phyloP scores from a whole-genome alignment of 2,888 invertebrate species.

The Tridacna crocea region DNA sequence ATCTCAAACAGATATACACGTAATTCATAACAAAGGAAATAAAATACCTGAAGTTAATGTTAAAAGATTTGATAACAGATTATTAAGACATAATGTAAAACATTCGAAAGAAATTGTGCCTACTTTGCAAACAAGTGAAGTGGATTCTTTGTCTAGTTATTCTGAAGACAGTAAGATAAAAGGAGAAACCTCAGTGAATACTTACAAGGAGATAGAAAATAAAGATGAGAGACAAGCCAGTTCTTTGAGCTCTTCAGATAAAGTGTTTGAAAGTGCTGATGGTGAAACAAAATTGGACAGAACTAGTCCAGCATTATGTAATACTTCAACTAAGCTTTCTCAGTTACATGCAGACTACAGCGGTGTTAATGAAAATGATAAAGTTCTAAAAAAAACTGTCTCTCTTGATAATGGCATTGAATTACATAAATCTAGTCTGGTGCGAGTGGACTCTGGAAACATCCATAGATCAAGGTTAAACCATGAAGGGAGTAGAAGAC shows the following conservation, averaged over 20 bases:
- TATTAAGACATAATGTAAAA: constrained; percentile 3
- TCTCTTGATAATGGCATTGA: constrained; percentile 10
- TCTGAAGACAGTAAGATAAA: neutral
- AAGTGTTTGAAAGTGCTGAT: neutral
- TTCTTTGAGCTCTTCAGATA: neutral
- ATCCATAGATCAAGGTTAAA: constrained; percentile 6
- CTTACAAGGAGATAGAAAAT: neutral
- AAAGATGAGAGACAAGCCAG: neutral
- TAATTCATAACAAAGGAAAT: constrained; percentile 15
- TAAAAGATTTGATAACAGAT: constrained; percentile 16
- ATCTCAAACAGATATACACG: constrained; percentile 16
- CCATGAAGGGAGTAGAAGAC: neutral
- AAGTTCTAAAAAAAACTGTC: neutral
- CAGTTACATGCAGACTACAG: neutral
- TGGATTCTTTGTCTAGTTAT: neutral
- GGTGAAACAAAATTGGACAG: neutral
- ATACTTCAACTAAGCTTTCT: neutral
- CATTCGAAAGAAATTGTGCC: neutral
- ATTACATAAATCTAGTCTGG: constrained; percentile 5
- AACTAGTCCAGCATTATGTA: neutral
- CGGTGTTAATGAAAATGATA: neutral
- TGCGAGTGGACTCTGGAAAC: neutral
- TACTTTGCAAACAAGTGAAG: neutral
- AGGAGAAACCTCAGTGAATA: neutral
- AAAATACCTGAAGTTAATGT: constrained; percentile 16